Base-by-base conservation (phyloP, 2,113 vertebrate species). In the Dendrocopos noguchii region DNA sequence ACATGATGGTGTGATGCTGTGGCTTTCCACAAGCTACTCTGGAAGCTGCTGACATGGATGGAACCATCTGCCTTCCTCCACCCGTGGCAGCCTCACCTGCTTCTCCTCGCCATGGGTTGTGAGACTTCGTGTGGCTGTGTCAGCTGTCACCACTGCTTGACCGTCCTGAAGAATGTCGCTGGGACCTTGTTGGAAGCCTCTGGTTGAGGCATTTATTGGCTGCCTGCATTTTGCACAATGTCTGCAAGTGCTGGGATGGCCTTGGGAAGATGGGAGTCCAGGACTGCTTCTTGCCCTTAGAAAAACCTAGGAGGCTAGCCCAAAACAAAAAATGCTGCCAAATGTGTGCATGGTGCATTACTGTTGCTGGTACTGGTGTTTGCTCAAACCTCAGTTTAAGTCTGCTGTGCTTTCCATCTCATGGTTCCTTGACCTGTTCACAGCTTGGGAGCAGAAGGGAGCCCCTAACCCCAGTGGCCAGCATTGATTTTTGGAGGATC, bases 41-140 rank as follows among this genome's bases (percentile, higher is more conserved):
- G 63, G 39, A 65, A 84, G 44, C 8, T 21, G 27, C 28, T 73
- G 89, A 80, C 39, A 17, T 34, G 29, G 9, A 53, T 33, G 56
- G 10, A 88, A 12, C 16, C 71, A 42, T 47, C 44, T 36, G 34
- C 53, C 15, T 39, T 47, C 19, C 0, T 0, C 2, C 7, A 10
- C 8, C 33, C 16, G 56, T 0, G 0, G 60, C 25, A 70, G 14
- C 28, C 18, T 68, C 1, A 0, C 31, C 50, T 39, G 55, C 53
- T 88, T 6, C 15, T 83, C 15, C 9, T n/a, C 5, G 3, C 65
- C 4, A 0, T 17, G 68, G 61, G 46, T 4, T 56, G 33, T 24
- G 80, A 63, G 27, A 42, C 56, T 80, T 77, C 66, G 42, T 39
- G 24, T 2, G 3, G 9, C 55, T 53, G 15, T 52, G 4, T 16